Percentiles rank a stretch among this genome's conserved stretches.
Evolutionary conservation across 2,113 vertebrate genomes (phyloP).

Genomic region (Choloepus hoffmanni): DNA sequence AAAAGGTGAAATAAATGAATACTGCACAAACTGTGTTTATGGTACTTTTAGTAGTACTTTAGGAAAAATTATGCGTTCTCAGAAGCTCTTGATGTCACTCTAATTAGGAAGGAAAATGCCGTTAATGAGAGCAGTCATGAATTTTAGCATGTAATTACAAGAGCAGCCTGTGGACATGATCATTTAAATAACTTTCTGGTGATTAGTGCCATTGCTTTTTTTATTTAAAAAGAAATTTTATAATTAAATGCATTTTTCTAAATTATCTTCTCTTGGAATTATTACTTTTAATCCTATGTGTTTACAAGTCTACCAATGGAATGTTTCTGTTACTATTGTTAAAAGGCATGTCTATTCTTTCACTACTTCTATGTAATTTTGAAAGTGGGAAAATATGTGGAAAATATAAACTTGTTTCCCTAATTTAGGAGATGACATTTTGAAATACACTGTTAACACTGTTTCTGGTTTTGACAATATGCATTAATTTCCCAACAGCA

Average conservation of each 20-base stretch:
- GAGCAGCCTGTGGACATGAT: slow-evolving; percentile 80
- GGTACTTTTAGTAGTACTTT: slow-evolving; percentile 71
- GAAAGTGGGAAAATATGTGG: slow-evolving; percentile 24
- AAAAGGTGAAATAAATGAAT: slow-evolving; percentile 48
- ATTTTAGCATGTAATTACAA: slow-evolving; percentile 76
- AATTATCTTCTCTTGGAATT: slow-evolving; percentile 78
- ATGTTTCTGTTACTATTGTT: slow-evolving; percentile 37
- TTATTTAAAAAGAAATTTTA: slow-evolving; percentile 86
- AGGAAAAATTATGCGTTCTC: slow-evolving; percentile 71
- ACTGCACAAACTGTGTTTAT: slow-evolving; percentile 69
- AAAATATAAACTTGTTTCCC: background rate
- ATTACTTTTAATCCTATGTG: slow-evolving; percentile 63
- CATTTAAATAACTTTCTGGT: slow-evolving; percentile 78
- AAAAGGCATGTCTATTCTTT: background rate
- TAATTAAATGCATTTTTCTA: slow-evolving; percentile 87
- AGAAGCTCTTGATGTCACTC: slow-evolving; percentile 76
- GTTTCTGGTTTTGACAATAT: slow-evolving; percentile 1
- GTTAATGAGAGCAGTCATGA: slow-evolving; percentile 76
- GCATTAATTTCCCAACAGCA: slow-evolving; percentile 28
- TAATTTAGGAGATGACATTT: background rate
- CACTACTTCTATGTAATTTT: slow-evolving; percentile 58
- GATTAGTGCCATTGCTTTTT: slow-evolving; percentile 88
- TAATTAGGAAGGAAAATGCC: slow-evolving; percentile 77
- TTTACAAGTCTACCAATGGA: slow-evolving; percentile 1
- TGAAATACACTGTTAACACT: background rate